These are phyloP conservation scores for Cecidostiba fungosa DNA, from an alignment of 2,888 invertebrate species.

Conservation along the genomic window DNA sequence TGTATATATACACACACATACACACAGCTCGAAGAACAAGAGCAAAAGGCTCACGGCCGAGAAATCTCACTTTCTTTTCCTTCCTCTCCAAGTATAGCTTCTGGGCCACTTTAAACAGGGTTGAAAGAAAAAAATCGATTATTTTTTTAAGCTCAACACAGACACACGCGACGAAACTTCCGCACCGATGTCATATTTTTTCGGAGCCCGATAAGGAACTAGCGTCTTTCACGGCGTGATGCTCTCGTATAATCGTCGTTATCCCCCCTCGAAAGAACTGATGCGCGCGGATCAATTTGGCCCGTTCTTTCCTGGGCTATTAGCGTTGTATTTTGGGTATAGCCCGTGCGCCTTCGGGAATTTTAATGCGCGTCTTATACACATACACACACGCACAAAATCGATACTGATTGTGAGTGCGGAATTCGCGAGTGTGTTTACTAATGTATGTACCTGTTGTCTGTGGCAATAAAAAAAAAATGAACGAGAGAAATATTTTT, in stretches of 20 bases:
- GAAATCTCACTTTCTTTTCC: not conserved
- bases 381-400: not conserved
- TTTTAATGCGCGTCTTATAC: constrained; percentile 12
- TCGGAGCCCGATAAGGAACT: constrained; percentile 44
- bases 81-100: not conserved
- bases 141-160: not conserved
- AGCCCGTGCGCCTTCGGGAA: not conserved
- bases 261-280: not conserved
- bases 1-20: not conserved
- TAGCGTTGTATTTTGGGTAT: constrained; percentile 12
- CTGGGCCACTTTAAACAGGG: not conserved
- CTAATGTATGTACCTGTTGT: not conserved
- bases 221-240: not conserved
- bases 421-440: not conserved
- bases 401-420: not conserved
- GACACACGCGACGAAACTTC: not conserved
- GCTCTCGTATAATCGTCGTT: not conserved
- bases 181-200: constrained; percentile 30
- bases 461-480: too few species aligned
- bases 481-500: too few species aligned
- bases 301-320: not conserved
- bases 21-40: not conserved
- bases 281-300: not conserved
- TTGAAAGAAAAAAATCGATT: not conserved
- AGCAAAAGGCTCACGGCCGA: not conserved